phyloP scores from a whole-genome alignment of 2,888 invertebrate species.

The Neoaliturus tenellus region DNA sequence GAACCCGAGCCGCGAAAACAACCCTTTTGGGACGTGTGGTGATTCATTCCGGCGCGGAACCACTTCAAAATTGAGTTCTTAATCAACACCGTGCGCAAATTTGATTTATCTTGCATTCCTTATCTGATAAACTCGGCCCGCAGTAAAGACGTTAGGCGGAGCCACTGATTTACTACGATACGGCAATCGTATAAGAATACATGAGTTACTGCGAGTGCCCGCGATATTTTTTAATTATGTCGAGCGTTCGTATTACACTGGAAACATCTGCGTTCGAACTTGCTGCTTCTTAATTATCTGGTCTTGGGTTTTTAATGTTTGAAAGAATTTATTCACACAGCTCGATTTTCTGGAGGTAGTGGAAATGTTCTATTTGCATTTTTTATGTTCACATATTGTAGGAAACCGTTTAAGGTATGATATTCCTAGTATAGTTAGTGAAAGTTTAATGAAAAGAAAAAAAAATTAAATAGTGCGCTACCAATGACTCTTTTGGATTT shows the following conservation, averaged over 20 bases:
- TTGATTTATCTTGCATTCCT: constrained; percentile 9
- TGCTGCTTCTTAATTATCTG: too few species aligned
- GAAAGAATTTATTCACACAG: too few species aligned
- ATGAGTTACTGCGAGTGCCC: neutral
- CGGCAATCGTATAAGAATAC: neutral
- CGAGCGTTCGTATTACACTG: too few species aligned
- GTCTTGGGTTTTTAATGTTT: too few species aligned
- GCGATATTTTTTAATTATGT: neutral
- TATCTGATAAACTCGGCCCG: neutral
- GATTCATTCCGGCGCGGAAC: constrained; percentile 47
- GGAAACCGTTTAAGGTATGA: too few species aligned
- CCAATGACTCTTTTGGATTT: too few species aligned
- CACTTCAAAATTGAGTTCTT: constrained; percentile 54
- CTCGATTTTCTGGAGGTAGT: too few species aligned
- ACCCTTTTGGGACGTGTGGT: constrained; percentile 47
- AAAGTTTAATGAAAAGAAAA: too few species aligned
- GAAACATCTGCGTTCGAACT: neutral
- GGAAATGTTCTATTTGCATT: too few species aligned
- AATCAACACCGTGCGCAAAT: constrained; percentile 24
- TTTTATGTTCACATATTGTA: too few species aligned
- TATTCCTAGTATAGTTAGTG: too few species aligned
- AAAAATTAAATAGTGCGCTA: too few species aligned
- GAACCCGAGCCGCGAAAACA: constrained; percentile 42
- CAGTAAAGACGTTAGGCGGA: neutral
- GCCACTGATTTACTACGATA: neutral